Base-by-base conservation (phyloP, 1,140 invertebrate genomes). In the Neuroterus valhalla region DNA sequence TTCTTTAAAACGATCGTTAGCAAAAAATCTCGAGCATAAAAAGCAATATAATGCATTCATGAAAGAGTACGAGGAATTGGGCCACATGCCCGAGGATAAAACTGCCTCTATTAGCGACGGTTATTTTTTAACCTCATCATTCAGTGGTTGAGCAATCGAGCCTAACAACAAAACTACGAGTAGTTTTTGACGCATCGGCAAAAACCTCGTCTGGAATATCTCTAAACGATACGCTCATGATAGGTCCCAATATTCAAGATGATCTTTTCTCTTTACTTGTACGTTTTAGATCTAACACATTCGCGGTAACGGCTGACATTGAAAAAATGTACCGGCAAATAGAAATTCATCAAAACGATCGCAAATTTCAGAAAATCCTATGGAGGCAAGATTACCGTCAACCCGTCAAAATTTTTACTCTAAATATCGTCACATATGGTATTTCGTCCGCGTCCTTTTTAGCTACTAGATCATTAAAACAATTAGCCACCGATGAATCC, bases 361-460 rank as follows among this genome's bases (percentile, higher is more conserved):
- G 48, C 12, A 52, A 52, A 52, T 52, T 52, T 52, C 48, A 52
- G 12, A 23, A 52, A 52, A 52, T 52, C 23, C 2, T 52, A 1
- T 52, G 48, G 48, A 17, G 48, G 8, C 6, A 23, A 10, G 8
- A 52, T 0, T 21, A 17, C 2, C 8, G 10, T 21, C 17, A 52
- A 21, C 17, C 48, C 5, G 23, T 52, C 1, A 52, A 52, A 23
- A 52, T 52, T 21, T 52, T 21, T 11, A 21, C 5, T 6, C 23
- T 52, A 21, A 52, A 52, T 21, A 82, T 76, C 2, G 78, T 85
- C 6, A 86, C 85, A 0, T 88, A 82, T 73, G 87, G 87, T n/a
- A n/a, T n/a, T n/a, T n/a, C n/a, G n/a, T n/a, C n/a, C n/a, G n/a
- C n/a, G n/a, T n/a, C n/a, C n/a, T 86, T 78, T 72, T 66, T 82